Percentiles rank a stretch among this genome's conserved stretches.
phyloP scores from a whole-genome alignment of 2,113 vertebrate genomes.

The Hydrolagus affinis region DNA sequence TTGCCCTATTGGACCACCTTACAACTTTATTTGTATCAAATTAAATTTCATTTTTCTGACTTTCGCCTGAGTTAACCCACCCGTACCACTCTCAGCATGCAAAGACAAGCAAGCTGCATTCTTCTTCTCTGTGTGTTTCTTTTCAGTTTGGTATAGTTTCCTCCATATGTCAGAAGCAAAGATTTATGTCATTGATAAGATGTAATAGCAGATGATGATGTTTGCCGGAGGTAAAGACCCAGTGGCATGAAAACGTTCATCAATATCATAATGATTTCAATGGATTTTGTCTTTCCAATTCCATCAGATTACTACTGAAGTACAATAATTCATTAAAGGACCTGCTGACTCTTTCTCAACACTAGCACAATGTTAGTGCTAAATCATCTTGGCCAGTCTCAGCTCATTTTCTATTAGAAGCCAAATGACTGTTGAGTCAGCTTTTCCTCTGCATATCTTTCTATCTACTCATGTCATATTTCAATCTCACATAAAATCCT shows the following conservation, averaged over 20 bases:
- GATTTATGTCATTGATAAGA: neutral
- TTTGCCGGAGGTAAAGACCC: neutral
- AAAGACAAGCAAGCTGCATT: neutral
- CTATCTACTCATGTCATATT: constrained; percentile 45
- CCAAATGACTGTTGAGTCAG: constrained; percentile 17
- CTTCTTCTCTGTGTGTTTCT: neutral
- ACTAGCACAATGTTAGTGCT: neutral
- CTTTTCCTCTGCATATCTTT: constrained; percentile 38
- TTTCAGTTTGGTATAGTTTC: neutral
- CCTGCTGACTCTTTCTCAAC: neutral
- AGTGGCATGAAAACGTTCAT: neutral
- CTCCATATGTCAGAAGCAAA: neutral
- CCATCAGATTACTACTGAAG: neutral
- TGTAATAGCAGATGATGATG: neutral
- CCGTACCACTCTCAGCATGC: neutral
- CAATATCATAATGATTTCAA: neutral
- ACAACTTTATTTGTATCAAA: neutral
- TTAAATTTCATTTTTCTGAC: constrained; percentile 2
- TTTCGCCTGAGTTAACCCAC: neutral
- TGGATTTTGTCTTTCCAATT: neutral
- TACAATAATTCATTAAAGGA: neutral
- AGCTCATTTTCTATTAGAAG: neutral
- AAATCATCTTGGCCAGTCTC: neutral
- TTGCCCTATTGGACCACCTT: too few relatives aligned
- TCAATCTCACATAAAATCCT: constrained; percentile 48